Percentiles rank a stretch among this genome's conserved stretches.
Evolutionary conservation across 1,140 invertebrate genomes (phyloP).

Genomic region (Brachionus plicatilis): DNA sequence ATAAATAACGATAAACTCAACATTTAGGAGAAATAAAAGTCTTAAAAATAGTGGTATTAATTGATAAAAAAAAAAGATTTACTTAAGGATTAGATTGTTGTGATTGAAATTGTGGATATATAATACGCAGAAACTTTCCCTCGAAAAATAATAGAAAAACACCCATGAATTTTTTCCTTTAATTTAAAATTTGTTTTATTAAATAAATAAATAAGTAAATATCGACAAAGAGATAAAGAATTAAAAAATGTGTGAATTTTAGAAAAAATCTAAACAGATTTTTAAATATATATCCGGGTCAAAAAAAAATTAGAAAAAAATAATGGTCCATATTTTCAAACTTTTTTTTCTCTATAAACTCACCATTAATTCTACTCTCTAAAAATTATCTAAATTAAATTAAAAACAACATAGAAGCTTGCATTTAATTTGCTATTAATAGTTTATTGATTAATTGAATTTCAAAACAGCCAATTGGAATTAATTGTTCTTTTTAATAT

Average conservation of each 20-base stretch:
- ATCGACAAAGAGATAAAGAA: background rate
- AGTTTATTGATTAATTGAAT: too few relatives aligned
- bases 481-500: too few relatives aligned
- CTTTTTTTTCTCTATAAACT: background rate
- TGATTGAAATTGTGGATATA: conserved; percentile 28
- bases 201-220: conserved; percentile 15
- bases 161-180: conserved; percentile 18
- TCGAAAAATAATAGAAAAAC: conserved; percentile 9
- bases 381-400: too few relatives aligned
- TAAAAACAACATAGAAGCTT: too few relatives aligned
- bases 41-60: conserved; percentile 19
- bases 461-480: too few relatives aligned
- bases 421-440: too few relatives aligned
- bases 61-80: conserved; percentile 20
- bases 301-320: background rate
- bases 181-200: conserved; percentile 4
- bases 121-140: conserved; percentile 18
- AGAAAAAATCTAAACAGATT: background rate
- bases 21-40: conserved; percentile 2
- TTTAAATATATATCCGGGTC: background rate
- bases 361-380: too few relatives aligned
- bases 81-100: conserved; percentile 9
- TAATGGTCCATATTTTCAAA: background rate
- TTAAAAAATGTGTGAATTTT: background rate
- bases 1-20: conserved; percentile 26